These are phyloP conservation scores for Anabas testudineus DNA, from an alignment of 2,797 vertebrate species.

Conservation along the genomic window DNA sequence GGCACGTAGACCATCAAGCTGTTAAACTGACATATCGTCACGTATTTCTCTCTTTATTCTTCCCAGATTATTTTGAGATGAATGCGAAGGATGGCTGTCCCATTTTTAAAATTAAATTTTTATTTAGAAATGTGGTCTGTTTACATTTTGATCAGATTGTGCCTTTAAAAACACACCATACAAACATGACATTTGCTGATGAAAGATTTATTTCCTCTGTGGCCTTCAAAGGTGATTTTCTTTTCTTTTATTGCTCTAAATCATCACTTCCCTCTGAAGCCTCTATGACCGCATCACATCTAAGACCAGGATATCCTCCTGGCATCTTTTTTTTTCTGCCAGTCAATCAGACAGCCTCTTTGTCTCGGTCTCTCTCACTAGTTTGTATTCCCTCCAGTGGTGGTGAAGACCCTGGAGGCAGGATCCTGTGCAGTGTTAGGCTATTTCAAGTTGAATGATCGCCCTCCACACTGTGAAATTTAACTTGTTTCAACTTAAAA, in stretches of 20 bases:
- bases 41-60: too few species aligned
- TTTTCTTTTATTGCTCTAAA: conserved; percentile 1
- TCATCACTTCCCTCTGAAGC: conserved; percentile 16
- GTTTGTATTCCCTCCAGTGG: conserved; percentile 30
- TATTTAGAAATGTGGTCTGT: not conserved
- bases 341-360: conserved; percentile 31
- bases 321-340: not conserved
- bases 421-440: conserved; percentile 54
- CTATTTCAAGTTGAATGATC: too few species aligned
- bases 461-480: too few species aligned
- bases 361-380: conserved; percentile 1
- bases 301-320: conserved; percentile 27
- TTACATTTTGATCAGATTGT: conserved; percentile 4
- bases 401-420: conserved; percentile 34
- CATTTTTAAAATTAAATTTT: too few species aligned
- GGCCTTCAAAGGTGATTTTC: conserved; percentile 10
- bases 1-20: not conserved
- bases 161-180: conserved; percentile 15
- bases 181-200: conserved; percentile 15
- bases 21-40: too few species aligned
- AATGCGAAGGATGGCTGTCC: not conserved
- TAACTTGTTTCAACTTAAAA: too few species aligned
- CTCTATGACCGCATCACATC: conserved; percentile 33
- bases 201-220: conserved; percentile 16
- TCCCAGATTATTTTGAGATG: too few species aligned